Evolutionary conservation across 2,113 vertebrate species (phyloP), one percentile per base, ranked within the genome.

Genomic region (Apus apus): DNA sequence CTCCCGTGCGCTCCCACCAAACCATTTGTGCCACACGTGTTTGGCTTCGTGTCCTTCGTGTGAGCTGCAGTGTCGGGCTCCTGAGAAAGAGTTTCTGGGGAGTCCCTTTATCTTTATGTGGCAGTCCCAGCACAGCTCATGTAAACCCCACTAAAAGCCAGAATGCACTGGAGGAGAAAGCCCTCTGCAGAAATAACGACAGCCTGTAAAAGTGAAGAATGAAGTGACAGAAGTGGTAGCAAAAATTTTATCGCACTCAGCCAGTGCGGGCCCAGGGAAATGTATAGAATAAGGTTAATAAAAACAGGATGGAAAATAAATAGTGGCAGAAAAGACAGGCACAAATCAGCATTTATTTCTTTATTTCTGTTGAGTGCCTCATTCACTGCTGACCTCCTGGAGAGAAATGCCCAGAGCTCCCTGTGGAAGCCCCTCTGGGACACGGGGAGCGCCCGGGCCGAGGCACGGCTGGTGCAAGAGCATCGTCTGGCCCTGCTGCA

Each of bases 371-470:
- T 25, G 53, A 61, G n/a, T 30, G 27, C 48, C 76, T 89, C 40
- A 1, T 61, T 88, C 58, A 3, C 75, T 2, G 1, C 45, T 51
- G 67, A 15, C 40, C 58, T 40, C 7, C 48, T 45, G 1, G 25
- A 36, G 38, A 68, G 34, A 30, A 65, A 57, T 8, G n/a, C 51
- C 46, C 46, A 20, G 46, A 48, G 46, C 16, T 4, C 2, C 30
- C 58, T 1, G 26, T 0, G 12, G 30, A 8, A 26, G 1, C 5
- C n/a, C 6, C 0, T 0, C 7, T 9, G 45, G 77, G 46, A 9
- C 3, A 8, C 0, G 14, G 88, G 56, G 8, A 26, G 29, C 1
- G 45, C 5, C 9, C 17, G 74, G 3, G 21, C 66, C 38, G 29
- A 2, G 46, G 36, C 17, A 43, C 29, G 23, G 53, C 83, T 4